Percentiles rank a stretch among this genome's conserved stretches.
phyloP scores from a whole-genome alignment of 2,797 vertebrate species.

The Liasis olivaceus region DNA sequence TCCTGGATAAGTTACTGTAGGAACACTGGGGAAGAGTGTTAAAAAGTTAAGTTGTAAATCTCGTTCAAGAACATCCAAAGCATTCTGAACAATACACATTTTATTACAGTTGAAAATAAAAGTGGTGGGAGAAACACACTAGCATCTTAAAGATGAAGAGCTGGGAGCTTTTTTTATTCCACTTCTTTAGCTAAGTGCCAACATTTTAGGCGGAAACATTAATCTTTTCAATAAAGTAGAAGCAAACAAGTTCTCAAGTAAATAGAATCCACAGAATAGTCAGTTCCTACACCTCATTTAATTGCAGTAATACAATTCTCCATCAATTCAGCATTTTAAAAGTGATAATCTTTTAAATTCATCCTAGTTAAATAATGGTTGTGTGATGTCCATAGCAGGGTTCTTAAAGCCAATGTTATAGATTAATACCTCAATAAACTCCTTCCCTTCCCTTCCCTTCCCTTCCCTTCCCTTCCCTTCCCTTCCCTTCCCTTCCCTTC shows the following conservation, averaged over 20 bases:
- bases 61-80: conserved; percentile 63
- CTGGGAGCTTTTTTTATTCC: conserved; percentile 53
- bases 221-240: conserved; percentile 10
- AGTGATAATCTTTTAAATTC: neutral
- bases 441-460: too few relatives aligned
- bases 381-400: neutral
- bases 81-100: conserved; percentile 56
- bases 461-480: neutral
- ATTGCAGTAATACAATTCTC: neutral
- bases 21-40: conserved; percentile 24
- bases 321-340: neutral
- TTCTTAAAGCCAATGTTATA: neutral
- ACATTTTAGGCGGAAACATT: conserved; percentile 46
- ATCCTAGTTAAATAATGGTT: neutral
- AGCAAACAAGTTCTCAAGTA: conserved; percentile 44
- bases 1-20: conserved; percentile 33
- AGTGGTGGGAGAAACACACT: conserved; percentile 51
- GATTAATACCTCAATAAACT: neutral
- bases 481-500: neutral
- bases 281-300: neutral
- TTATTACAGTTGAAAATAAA: conserved; percentile 66
- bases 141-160: conserved; percentile 61
- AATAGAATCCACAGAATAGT: conserved; percentile 42
- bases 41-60: conserved; percentile 61
- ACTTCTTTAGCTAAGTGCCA: conserved; percentile 45